Evolutionary conservation across 2,797 vertebrate genomes (phyloP).

Genomic region (Champsocephalus esox): DNA sequence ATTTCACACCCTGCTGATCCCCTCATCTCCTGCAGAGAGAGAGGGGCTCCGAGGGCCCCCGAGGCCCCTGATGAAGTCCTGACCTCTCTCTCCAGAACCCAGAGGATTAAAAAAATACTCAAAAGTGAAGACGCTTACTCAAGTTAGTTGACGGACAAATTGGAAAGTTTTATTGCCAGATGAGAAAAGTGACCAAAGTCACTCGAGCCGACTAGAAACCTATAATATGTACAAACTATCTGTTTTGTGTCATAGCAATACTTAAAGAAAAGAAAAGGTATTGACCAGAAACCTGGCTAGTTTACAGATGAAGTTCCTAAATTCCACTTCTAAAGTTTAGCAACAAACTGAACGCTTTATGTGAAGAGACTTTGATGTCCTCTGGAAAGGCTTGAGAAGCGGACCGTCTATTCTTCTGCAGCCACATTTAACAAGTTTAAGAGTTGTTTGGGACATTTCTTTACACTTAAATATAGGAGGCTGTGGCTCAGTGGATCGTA

Average conservation of each 20-base stretch:
- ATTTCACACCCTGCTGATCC: constrained; percentile 81
- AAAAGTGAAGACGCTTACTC: constrained; percentile 35
- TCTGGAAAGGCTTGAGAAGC: neutral
- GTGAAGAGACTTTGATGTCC: too few species aligned
- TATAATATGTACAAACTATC: neutral
- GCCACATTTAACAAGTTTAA: neutral
- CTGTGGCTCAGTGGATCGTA: too few species aligned
- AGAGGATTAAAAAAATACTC: constrained; percentile 43
- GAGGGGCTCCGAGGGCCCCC: constrained; percentile 43
- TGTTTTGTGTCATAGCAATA: neutral
- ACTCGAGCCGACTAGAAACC: neutral
- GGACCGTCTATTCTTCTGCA: neutral
- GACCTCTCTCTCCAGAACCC: constrained; percentile 56
- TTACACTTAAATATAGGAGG: neutral
- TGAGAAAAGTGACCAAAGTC: constrained; percentile 32
- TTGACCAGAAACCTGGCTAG: neutral
- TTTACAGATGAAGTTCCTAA: neutral
- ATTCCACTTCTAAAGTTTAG: neutral
- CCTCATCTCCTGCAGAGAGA: constrained; percentile 68
- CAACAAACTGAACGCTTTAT: neutral
- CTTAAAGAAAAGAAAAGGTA: neutral
- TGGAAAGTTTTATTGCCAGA: constrained; percentile 54
- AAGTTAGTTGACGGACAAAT: constrained; percentile 36
- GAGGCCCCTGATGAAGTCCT: constrained; percentile 68
- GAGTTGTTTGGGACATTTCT: neutral